A percentile compares a stretch with the other conserved stretches of the same genome.
phyloP scores from a whole-genome alignment of 2,888 invertebrate species.

The Limenitis camilla region DNA sequence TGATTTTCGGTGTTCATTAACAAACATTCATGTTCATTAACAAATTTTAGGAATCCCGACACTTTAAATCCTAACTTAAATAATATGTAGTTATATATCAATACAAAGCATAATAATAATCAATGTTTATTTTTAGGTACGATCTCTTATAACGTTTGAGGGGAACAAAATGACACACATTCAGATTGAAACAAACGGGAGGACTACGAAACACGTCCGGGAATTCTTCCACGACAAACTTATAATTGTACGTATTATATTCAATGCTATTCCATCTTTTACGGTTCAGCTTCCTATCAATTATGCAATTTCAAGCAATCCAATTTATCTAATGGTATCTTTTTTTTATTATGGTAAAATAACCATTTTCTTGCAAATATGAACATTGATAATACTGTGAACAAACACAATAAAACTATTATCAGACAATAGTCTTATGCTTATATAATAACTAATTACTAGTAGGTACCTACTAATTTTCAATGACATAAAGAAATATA shows the following conservation, averaged over 20 bases:
- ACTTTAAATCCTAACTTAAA: too few relatives aligned
- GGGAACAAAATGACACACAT: conserved; percentile 52
- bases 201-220: conserved; percentile 42
- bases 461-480: not conserved
- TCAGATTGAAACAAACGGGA: conserved; percentile 45
- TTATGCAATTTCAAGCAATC: not conserved
- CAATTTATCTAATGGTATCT: too few relatives aligned
- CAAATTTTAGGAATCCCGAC: too few relatives aligned
- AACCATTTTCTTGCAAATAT: too few relatives aligned
- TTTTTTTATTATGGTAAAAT: too few relatives aligned
- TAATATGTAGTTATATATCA: not conserved
- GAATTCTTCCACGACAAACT: conserved; percentile 45
- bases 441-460: not conserved
- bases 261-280: not conserved
- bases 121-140: conserved; percentile 36
- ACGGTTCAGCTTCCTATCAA: not conserved
- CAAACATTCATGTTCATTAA: too few relatives aligned
- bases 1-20: too few relatives aligned
- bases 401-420: too few relatives aligned
- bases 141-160: conserved; percentile 45
- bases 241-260: conserved; percentile 35
- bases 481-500: too few relatives aligned
- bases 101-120: not conserved
- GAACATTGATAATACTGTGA: too few relatives aligned
- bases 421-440: not conserved